Evolutionary conservation across 2,888 invertebrate genomes (phyloP), one percentile per base, ranked within the genome.

Genomic region (Thumatha senex): DNA sequence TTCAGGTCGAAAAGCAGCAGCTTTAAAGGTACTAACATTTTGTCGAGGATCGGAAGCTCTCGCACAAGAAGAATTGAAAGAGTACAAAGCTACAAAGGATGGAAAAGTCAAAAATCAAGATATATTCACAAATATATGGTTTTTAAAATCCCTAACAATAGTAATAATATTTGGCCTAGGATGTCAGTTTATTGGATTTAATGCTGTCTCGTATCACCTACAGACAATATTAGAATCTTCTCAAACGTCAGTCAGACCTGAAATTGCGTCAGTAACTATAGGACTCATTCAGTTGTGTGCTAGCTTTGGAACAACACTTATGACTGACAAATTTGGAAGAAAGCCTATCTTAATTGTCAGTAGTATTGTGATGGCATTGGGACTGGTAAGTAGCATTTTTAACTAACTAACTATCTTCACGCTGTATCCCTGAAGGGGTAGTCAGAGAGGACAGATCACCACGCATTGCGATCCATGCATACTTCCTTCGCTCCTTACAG

Each of bases 141-240:
- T 67, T 29, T 8, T 60, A 2, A 67, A 67, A 40, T 63, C 63
- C 1, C 1, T 61, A 2, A 0, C 46, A 0, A 11, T 67, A 3
- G 56, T 51, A 0, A 0, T 57, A 9, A 51, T 55, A 7, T 46
- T 69, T 0, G 54, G 48, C 2, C 34, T 67, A 0, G 67, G 63
- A 0, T 5, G 58, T 0, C 82, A 83, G 13, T 43, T 82, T 0
- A 61, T 70, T 0, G 85, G 86, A 0, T 84, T 72, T 35, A 85
- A 84, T 36, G 78, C 76, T 0, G 74, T 87, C 0, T 58, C 74
- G 0, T 81, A 78, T 56, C 87, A 86, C 46, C 58, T 86, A 1
- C 86, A 86, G 64, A 80, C 84, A 0, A 72, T 87, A 29, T 56
- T 87, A 47, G 77, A 77, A 34, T 80, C 80, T 0, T 80, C 86